These are phyloP conservation scores for Syngnathus typhle DNA, from an alignment of 2,113 vertebrate species.

Conservation along the genomic window DNA sequence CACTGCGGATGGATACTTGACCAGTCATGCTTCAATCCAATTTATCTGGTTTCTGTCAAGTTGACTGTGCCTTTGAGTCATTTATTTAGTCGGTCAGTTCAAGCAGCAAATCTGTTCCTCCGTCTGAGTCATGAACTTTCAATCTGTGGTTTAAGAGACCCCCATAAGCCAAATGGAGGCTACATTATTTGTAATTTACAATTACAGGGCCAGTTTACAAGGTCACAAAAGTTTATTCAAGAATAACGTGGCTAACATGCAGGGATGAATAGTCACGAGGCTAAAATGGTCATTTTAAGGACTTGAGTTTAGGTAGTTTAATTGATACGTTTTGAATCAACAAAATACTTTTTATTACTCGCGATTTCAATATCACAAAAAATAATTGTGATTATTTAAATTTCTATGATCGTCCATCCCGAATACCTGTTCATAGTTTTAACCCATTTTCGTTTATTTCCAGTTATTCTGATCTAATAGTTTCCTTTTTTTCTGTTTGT, in stretches of 20 bases:
- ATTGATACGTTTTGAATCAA: no score
- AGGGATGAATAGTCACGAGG: no score
- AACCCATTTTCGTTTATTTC: background rate
- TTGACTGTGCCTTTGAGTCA: background rate
- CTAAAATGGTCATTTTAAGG: no score
- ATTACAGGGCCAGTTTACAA: no score
- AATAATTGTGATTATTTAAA: no score
- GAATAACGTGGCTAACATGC: no score
- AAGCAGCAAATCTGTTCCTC: background rate
- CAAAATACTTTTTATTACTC: no score
- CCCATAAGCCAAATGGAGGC: background rate
- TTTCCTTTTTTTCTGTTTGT: background rate
- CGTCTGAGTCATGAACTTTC: background rate
- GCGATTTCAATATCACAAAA: no score
- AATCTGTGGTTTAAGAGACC: background rate
- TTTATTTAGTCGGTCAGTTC: background rate
- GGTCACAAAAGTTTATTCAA: no score
- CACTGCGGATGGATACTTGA: background rate
- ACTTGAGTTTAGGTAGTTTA: no score
- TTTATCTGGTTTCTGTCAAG: background rate
- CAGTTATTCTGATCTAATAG: background rate
- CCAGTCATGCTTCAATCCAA: background rate
- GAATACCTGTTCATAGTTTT: background rate
- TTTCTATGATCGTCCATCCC: no score
- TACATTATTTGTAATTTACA: background rate